A percentile compares a stretch with the other conserved stretches of the same genome.
These are phyloP conservation scores for Helostoma temminkii DNA, from an alignment of 2,797 vertebrate genomes.

Conservation along the genomic window DNA sequence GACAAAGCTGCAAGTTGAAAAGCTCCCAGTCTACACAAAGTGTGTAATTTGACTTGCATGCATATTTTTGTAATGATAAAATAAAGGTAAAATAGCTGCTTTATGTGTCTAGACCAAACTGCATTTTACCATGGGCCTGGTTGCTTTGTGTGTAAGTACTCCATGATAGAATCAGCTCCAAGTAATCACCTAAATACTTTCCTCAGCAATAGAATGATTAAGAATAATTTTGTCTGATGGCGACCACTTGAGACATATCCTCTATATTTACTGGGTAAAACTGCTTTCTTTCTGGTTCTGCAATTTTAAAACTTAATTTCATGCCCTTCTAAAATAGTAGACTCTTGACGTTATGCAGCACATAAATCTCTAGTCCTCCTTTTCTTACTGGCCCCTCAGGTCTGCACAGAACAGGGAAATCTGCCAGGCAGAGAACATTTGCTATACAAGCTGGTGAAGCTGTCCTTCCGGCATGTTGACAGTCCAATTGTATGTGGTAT, in stretches of 20 bases:
- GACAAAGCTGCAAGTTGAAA: constrained; percentile 11
- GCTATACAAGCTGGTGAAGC: background rate
- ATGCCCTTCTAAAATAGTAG: constrained; percentile 51
- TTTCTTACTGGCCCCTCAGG: constrained; percentile 21
- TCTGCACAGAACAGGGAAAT: constrained; percentile 6
- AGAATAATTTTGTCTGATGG: constrained; percentile 51
- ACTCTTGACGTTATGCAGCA: constrained; percentile 43
- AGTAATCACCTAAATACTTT: constrained; percentile 47
- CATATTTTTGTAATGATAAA: background rate
- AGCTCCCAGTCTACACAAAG: background rate
- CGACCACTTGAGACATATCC: constrained; percentile 43
- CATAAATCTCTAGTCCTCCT: constrained; percentile 19
- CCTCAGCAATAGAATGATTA: constrained; percentile 49
- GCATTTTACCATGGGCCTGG: background rate
- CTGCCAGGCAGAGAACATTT: constrained; percentile 17
- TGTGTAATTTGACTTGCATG: constrained; percentile 10
- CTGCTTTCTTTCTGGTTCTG: constrained; percentile 36
- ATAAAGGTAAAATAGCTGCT: constrained; percentile 13
- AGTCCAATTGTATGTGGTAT: no score
- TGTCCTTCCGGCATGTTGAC: no score
- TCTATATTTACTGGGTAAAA: constrained; percentile 45
- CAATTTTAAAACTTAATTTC: constrained; percentile 58
- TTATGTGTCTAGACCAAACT: background rate
- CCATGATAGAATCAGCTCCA: constrained; percentile 13
- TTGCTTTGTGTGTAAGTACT: background rate